These are phyloP conservation scores for Calcarius lapponicus DNA, from an alignment of 2,797 vertebrate genomes.

Conservation along the genomic window DNA sequence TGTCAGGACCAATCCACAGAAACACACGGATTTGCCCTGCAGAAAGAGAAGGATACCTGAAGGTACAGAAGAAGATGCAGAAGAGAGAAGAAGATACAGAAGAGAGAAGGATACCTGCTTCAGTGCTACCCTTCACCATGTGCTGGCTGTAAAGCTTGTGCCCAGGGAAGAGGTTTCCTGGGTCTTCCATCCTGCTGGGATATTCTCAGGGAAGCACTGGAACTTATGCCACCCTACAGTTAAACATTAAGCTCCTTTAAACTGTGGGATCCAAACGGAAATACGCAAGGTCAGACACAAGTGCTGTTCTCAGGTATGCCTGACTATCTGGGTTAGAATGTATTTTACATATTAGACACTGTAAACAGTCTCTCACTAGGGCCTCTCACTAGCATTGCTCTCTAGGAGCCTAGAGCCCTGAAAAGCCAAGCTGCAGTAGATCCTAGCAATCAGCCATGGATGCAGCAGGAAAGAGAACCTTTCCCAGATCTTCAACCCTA, in stretches of 20 bases:
- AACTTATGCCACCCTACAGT: not conserved
- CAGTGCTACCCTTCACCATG: rapidly evolving
- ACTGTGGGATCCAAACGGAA: not conserved
- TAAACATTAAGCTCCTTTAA: not conserved
- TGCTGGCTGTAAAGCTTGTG: not conserved
- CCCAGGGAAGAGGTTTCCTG: not conserved
- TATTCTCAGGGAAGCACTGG: not conserved
- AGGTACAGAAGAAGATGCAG: not conserved
- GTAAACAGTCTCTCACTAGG: not conserved
- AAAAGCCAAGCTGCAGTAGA: not conserved
- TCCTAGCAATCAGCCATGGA: not conserved
- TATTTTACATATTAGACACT: not conserved
- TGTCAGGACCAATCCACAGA: not conserved
- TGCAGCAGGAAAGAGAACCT: not conserved
- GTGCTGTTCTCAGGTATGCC: not conserved
- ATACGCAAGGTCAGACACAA: not conserved
- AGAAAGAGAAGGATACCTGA: not conserved
- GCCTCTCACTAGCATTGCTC: not conserved
- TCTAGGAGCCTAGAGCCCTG: not conserved
- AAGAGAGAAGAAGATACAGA: not conserved
- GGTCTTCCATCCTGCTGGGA: not conserved
- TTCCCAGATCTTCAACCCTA: not conserved
- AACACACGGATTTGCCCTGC: not conserved
- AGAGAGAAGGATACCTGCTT: not conserved
- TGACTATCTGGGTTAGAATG: not conserved